Evolutionary conservation across 2,797 vertebrate species (phyloP).

Genomic region (Epinephelus malabaricus): DNA sequence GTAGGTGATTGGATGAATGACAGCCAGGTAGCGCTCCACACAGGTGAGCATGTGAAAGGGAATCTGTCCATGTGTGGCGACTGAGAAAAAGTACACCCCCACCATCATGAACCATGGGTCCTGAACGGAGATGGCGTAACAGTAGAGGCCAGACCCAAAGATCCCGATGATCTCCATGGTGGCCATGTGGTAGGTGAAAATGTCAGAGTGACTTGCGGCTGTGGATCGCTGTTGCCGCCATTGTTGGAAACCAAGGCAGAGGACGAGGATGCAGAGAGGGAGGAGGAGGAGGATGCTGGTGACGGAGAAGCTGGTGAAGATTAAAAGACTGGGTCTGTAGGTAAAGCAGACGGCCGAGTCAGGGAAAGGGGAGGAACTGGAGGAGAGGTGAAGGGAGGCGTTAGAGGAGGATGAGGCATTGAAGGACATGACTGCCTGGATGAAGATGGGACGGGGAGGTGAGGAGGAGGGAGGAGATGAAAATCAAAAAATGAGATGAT

Average conservation of each 20-base stretch:
- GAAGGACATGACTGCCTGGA: conserved; percentile 26
- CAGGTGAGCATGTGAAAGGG: conserved; percentile 52
- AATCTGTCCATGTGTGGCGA: not conserved
- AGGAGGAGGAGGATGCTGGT: conserved; percentile 17
- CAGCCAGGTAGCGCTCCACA: conserved; percentile 57
- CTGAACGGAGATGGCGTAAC: rapidly evolving
- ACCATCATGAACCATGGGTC: rapidly evolving
- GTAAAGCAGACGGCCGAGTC: rapidly evolving
- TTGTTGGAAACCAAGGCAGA: conserved; percentile 21
- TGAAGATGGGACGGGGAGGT: not conserved
- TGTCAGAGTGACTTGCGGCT: conserved; percentile 6
- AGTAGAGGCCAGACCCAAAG: not conserved
- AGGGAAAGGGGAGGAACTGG: not conserved
- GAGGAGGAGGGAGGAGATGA: not conserved
- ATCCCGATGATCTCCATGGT: conserved; percentile 20
- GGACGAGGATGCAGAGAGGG: conserved; percentile 24
- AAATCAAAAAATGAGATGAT: not conserved
- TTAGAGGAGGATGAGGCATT: conserved; percentile 17
- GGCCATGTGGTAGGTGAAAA: conserved; percentile 49
- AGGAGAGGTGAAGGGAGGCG: not conserved
- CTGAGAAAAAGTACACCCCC: rapidly evolving
- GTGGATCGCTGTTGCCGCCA: not conserved
- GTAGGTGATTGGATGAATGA: conserved; percentile 60
- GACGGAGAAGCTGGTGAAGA: not conserved
- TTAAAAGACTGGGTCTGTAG: rapidly evolving